These are phyloP conservation scores for Sialis lutaria DNA, from an alignment of 2,888 invertebrate species.

Conservation along the genomic window DNA sequence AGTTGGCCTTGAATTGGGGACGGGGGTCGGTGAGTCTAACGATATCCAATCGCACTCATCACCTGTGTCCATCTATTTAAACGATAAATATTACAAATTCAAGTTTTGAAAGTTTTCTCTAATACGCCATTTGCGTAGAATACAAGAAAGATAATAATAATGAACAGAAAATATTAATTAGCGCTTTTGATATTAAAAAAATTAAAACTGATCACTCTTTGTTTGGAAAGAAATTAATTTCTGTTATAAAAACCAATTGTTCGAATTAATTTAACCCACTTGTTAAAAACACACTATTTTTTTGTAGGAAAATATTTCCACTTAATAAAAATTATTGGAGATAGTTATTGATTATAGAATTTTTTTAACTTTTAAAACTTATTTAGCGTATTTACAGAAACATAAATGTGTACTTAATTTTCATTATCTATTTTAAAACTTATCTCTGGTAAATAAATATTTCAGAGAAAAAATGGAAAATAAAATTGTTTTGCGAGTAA, in stretches of 20 bases:
- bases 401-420: too few relatives aligned
- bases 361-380: too few relatives aligned
- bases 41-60: conserved; percentile 11
- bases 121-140: not conserved
- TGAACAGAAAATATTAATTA: not conserved
- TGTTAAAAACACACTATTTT: too few relatives aligned
- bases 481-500: too few relatives aligned
- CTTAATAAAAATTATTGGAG: too few relatives aligned
- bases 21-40: not conserved
- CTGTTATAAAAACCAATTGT: not conserved
- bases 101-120: not conserved
- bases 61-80: conserved; percentile 4
- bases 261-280: not conserved
- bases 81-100: not conserved
- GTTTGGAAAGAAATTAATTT: not conserved
- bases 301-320: too few relatives aligned
- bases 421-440: too few relatives aligned
- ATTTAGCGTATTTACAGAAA: too few relatives aligned
- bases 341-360: too few relatives aligned
- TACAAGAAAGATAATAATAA: not conserved
- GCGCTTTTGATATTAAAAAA: too few relatives aligned
- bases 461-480: too few relatives aligned
- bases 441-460: too few relatives aligned
- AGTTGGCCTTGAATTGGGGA: not conserved
- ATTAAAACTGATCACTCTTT: not conserved